Evolutionary conservation across 2,888 invertebrate species (phyloP).

Genomic region (Conistra vaccinii): DNA sequence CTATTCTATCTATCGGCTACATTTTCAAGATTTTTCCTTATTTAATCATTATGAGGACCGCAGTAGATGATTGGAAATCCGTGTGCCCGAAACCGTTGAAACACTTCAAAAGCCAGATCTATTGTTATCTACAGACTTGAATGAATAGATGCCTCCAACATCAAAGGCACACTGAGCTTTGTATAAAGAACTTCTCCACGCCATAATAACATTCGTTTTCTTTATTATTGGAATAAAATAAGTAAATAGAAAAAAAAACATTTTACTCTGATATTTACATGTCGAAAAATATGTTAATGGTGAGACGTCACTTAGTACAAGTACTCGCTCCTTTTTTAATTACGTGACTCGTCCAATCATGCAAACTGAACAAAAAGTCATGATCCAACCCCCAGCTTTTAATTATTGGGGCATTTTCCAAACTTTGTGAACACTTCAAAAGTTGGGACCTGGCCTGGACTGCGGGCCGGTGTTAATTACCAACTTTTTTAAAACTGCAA

Average conservation of each 20-base stretch:
- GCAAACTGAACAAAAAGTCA: slow-evolving; percentile 73
- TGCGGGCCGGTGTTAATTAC: slow-evolving; percentile 87
- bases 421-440: slow-evolving; percentile 87
- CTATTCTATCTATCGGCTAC: background rate
- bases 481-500: slow-evolving; percentile 89
- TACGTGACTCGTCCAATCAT: slow-evolving; percentile 74
- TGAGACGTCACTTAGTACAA: slow-evolving; percentile 45
- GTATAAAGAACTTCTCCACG: slow-evolving; percentile 70
- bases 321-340: slow-evolving; percentile 67
- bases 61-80: slow-evolving; percentile 73
- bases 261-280: slow-evolving; percentile 46
- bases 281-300: slow-evolving; percentile 45
- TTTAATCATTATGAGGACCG: slow-evolving; percentile 33
- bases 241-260: slow-evolving; percentile 60
- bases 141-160: slow-evolving; percentile 75
- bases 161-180: slow-evolving; percentile 76
- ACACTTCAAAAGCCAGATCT: slow-evolving; percentile 75
- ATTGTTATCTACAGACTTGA: slow-evolving; percentile 76
- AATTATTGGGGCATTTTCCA: slow-evolving; percentile 86
- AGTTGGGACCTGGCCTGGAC: slow-evolving; percentile 84
- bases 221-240: slow-evolving; percentile 70
- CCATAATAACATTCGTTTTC: slow-evolving; percentile 76
- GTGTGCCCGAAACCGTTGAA: slow-evolving; percentile 71
- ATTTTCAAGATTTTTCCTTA: slow-evolving; percentile 25
- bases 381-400: slow-evolving; percentile 78